These are phyloP conservation scores for Sitobion miscanthi DNA, from an alignment of 1,140 invertebrate species.

Conservation along the genomic window DNA sequence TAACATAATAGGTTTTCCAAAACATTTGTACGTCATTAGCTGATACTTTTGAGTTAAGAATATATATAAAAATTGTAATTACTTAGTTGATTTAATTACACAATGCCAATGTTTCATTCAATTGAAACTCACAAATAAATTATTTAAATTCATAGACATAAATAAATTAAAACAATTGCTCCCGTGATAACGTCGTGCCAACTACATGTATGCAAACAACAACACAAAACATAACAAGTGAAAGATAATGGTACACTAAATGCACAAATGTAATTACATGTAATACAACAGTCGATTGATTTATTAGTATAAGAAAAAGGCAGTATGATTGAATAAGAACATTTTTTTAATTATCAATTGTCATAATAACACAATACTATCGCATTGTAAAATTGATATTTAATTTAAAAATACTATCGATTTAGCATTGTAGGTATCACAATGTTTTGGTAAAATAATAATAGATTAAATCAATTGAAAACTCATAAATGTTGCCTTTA, in stretches of 20 bases:
- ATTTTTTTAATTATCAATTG: neutral
- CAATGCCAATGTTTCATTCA: slow-evolving; percentile 20
- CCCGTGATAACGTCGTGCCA: slow-evolving; percentile 10
- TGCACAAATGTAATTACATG: neutral
- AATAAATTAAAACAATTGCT: slow-evolving; percentile 30
- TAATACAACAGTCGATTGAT: neutral
- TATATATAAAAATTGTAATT: neutral
- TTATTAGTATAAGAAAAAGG: neutral
- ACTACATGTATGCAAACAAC: slow-evolving; percentile 36
- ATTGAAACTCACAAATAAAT: slow-evolving; percentile 33
- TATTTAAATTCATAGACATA: slow-evolving; percentile 37
- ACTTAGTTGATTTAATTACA: slow-evolving; percentile 17
- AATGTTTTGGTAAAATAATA: neutral
- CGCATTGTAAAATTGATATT: neutral
- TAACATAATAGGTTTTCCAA: neutral
- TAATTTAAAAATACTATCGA: too few relatives aligned
- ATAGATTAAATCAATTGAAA: neutral
- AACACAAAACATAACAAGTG: slow-evolving; percentile 32
- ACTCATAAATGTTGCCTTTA: neutral
- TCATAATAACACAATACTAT: neutral
- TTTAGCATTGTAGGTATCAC: neutral
- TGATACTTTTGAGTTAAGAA: neutral
- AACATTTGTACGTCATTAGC: neutral
- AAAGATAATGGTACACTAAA: slow-evolving; percentile 10
- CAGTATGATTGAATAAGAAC: neutral